A percentile compares a stretch with the other conserved stretches of the same genome.
Evolutionary conservation across 1,140 invertebrate species (phyloP).

Genomic region (Lordiphosa stackelbergi): DNA sequence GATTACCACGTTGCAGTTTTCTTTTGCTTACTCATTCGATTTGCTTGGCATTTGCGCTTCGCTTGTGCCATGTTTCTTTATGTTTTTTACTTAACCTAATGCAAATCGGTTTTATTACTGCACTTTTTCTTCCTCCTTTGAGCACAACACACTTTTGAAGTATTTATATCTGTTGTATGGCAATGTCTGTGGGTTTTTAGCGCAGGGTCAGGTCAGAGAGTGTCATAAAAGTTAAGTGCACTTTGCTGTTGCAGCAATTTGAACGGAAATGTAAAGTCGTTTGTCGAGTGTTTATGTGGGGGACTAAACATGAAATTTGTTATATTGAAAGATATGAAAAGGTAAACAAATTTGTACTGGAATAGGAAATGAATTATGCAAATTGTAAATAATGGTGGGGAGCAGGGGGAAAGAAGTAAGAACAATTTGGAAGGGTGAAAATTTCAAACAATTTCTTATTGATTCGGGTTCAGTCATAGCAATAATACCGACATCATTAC

Average conservation of each 20-base stretch:
- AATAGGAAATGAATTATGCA: constrained; percentile 3
- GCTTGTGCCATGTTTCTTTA: constrained; percentile 25
- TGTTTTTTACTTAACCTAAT: constrained; percentile 56
- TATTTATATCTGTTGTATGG: constrained; percentile 35
- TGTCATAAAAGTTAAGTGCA: constrained; percentile 66
- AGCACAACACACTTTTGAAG: constrained; percentile 36
- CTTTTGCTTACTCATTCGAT: constrained; percentile 69
- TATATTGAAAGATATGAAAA: constrained; percentile 29
- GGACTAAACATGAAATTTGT: constrained; percentile 17
- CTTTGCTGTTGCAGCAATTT: constrained; percentile 35
- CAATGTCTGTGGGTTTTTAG: constrained; percentile 21
- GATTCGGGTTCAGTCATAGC: too few relatives aligned
- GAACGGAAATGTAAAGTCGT: constrained; percentile 58
- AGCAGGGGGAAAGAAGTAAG: too few relatives aligned
- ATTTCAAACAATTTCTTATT: too few relatives aligned
- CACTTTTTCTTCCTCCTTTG: constrained; percentile 41
- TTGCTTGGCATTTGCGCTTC: constrained; percentile 36
- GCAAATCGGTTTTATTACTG: constrained; percentile 68
- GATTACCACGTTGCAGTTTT: constrained; percentile 70
- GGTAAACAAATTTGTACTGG: constrained; percentile 25
- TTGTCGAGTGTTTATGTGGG: constrained; percentile 44
- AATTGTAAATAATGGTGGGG: background rate
- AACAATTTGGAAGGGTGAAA: too few relatives aligned
- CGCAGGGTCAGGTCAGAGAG: constrained; percentile 47
- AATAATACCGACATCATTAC: too few relatives aligned